Evolutionary conservation across 2,113 vertebrate genomes (phyloP).

Genomic region (Aphyosemion australe): DNA sequence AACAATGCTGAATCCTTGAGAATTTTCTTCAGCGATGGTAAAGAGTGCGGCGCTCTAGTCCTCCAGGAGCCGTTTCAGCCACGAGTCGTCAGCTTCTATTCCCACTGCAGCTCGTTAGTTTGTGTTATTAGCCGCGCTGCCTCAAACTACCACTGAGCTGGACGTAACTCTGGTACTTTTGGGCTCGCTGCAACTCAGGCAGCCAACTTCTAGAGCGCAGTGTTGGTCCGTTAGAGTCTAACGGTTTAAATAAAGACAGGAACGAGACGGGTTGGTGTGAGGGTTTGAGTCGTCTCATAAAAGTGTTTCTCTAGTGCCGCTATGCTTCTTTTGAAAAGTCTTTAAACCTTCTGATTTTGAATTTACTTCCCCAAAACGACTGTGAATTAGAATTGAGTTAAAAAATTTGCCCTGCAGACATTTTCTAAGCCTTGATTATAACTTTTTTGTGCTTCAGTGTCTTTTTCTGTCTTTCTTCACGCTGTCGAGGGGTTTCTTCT

Average conservation of each 20-base stretch:
- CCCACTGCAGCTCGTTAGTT: slow-evolving; percentile 68
- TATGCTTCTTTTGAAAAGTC: slow-evolving; percentile 30
- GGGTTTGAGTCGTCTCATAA: slow-evolving; percentile 43
- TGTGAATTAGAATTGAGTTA: slow-evolving; percentile 15
- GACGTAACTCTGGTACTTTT: slow-evolving; percentile 19
- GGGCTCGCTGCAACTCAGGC: slow-evolving; percentile 25
- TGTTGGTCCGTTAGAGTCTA: slow-evolving; percentile 39
- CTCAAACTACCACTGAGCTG: slow-evolving; percentile 14
- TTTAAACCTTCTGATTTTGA: slow-evolving; percentile 32
- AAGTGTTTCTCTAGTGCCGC: slow-evolving; percentile 34
- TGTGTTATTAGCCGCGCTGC: slow-evolving; percentile 46
- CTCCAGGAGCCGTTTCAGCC: slow-evolving; percentile 54
- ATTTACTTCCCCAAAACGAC: slow-evolving; percentile 18
- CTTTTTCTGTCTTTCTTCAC: neutral
- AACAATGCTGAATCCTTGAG: slow-evolving; percentile 24
- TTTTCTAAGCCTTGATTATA: neutral
- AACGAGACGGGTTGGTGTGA: slow-evolving; percentile 47
- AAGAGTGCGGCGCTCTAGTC: slow-evolving; percentile 31
- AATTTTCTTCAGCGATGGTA: slow-evolving; percentile 33
- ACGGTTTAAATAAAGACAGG: slow-evolving; percentile 53
- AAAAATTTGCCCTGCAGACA: slow-evolving; percentile 7
- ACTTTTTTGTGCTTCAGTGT: neutral
- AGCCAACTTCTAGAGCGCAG: slow-evolving; percentile 48
- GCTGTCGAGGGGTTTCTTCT: neutral
- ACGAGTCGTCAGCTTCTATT: slow-evolving; percentile 47